phyloP scores from a whole-genome alignment of 2,888 invertebrate species.

The Drosophila incognita region DNA sequence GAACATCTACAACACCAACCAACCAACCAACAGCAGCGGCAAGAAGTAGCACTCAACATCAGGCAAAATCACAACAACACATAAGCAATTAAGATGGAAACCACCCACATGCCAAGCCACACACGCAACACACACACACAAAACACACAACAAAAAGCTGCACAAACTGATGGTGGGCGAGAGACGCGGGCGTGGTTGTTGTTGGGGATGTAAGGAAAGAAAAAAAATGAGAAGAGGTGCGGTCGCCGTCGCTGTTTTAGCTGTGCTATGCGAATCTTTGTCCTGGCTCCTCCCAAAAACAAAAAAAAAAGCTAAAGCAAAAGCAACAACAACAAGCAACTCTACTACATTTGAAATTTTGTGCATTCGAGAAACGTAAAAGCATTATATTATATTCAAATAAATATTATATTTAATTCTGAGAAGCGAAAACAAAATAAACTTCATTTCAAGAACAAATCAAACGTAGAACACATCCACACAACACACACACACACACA shows the following conservation, averaged over 20 bases:
- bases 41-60: constrained; percentile 9
- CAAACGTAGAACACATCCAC: constrained; percentile 50
- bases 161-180: constrained; percentile 44
- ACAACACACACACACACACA: constrained; percentile 28
- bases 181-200: constrained; percentile 49
- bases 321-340: constrained; percentile 48
- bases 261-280: constrained; percentile 33
- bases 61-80: not conserved
- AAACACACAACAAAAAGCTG: constrained; percentile 18
- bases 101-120: constrained; percentile 8
- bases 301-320: constrained; percentile 20
- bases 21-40: constrained; percentile 12
- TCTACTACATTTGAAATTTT: constrained; percentile 79
- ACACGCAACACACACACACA: constrained; percentile 2
- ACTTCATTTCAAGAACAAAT: constrained; percentile 74
- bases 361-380: constrained; percentile 82
- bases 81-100: constrained; percentile 7
- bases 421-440: constrained; percentile 79
- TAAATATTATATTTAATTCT: constrained; percentile 82
- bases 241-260: constrained; percentile 24
- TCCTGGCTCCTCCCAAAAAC: constrained; percentile 31
- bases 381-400: constrained; percentile 83
- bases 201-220: constrained; percentile 8
- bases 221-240: constrained; percentile 8
- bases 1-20: constrained; percentile 2